phyloP scores from a whole-genome alignment of 1,140 invertebrate species.

The Aphis gossypii region DNA sequence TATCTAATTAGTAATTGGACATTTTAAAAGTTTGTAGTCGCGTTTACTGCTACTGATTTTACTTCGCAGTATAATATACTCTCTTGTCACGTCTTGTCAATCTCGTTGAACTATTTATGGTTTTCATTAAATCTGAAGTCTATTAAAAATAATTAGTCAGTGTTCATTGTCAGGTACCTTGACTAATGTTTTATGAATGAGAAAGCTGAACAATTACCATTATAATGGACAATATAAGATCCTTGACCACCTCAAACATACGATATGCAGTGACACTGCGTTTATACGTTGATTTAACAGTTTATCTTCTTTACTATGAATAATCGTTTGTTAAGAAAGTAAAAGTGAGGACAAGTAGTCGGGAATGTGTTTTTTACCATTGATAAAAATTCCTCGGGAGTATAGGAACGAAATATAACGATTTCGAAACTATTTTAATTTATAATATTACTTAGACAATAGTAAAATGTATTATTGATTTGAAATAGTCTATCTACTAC shows the following conservation, averaged over 20 bases:
- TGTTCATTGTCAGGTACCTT: not conserved
- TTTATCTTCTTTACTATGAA: not conserved
- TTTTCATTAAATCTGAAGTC: not conserved
- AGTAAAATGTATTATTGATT: too few species aligned
- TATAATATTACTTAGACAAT: not conserved
- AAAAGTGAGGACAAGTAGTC: not conserved
- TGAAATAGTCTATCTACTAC: too few species aligned
- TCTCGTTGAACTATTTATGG: not conserved
- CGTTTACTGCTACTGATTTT: not conserved
- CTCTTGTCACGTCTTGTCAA: not conserved
- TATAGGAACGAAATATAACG: not conserved
- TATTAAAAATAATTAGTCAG: constrained; percentile 37
- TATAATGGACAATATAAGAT: constrained; percentile 23
- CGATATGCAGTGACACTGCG: not conserved
- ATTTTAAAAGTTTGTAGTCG: not conserved
- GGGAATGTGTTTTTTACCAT: not conserved
- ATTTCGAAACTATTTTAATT: not conserved
- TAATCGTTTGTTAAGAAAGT: constrained; percentile 4
- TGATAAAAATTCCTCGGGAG: not conserved
- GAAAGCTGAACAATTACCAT: constrained; percentile 44
- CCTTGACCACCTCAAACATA: constrained; percentile 36
- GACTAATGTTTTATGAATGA: constrained; percentile 50
- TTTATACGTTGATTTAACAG: constrained; percentile 13
- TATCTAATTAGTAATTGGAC: not conserved
- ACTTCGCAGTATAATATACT: not conserved